phyloP scores from a whole-genome alignment of 1,140 invertebrate species.

The Pseudomyrmex sp. region DNA sequence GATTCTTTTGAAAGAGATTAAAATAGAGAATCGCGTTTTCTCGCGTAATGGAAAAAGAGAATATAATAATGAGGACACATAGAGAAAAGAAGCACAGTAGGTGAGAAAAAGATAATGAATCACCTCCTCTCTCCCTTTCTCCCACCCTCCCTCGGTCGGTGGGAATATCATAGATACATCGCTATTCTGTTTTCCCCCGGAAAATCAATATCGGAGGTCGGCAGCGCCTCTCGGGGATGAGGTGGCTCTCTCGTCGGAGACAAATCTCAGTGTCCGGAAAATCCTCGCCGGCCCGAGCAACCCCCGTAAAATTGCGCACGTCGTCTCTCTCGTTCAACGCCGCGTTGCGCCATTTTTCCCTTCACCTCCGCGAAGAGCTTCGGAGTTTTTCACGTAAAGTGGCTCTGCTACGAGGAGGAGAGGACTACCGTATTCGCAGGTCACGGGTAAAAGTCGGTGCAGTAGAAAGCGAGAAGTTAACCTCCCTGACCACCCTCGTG shows the following conservation, averaged over 20 bases:
- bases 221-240: slow-evolving; percentile 80
- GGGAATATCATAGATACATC: slow-evolving; percentile 78
- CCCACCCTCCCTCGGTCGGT: slow-evolving; percentile 54
- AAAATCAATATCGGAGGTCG: slow-evolving; percentile 84
- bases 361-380: not conserved
- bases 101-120: not conserved
- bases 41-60: not conserved
- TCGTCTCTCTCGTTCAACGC: slow-evolving; percentile 12
- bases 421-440: not conserved
- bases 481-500: slow-evolving; percentile 69
- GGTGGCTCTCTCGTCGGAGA: slow-evolving; percentile 75
- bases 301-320: slow-evolving; percentile 57
- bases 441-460: slow-evolving; percentile 37
- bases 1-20: slow-evolving; percentile 1
- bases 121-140: not conserved
- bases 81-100: not conserved
- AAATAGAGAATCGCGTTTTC: not conserved
- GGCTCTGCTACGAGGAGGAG: not conserved
- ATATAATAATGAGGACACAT: not conserved
- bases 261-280: slow-evolving; percentile 83
- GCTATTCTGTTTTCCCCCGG: slow-evolving; percentile 80
- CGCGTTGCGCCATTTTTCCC: slow-evolving; percentile 12
- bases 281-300: slow-evolving; percentile 76
- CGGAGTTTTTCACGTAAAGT: not conserved
- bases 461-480: slow-evolving; percentile 62